Percentiles rank a stretch among this genome's conserved stretches.
phyloP scores from a whole-genome alignment of 2,797 vertebrate genomes.

The Halcyon leucocephala region DNA sequence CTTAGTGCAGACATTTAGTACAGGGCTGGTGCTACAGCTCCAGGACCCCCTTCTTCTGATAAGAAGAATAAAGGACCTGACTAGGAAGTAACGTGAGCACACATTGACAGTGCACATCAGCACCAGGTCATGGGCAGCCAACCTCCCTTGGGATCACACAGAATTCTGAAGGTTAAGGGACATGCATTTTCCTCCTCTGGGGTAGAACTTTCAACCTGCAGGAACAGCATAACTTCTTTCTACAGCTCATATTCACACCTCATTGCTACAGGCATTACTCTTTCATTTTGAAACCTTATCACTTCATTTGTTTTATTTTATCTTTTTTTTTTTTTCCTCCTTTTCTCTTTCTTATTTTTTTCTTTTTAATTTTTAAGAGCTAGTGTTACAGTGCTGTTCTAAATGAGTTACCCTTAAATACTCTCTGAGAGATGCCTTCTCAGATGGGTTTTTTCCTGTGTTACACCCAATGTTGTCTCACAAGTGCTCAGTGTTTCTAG shows the following conservation, averaged over 20 bases:
- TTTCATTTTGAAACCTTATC: neutral
- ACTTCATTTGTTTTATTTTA: neutral
- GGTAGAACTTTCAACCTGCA: neutral
- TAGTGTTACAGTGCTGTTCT: neutral
- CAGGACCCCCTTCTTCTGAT: neutral
- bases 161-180: neutral
- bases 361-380: neutral
- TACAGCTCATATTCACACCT: neutral
- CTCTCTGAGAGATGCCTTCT: neutral
- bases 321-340: neutral
- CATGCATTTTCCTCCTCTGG: neutral
- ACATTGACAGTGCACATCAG: neutral
- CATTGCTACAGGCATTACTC: neutral
- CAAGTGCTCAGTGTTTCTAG: neutral
- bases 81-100: neutral
- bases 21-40: neutral
- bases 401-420: neutral
- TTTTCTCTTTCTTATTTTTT: too few species aligned
- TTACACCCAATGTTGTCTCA: neutral
- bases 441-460: neutral
- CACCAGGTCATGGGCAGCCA: fast-evolving
- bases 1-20: neutral
- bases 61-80: neutral
- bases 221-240: neutral
- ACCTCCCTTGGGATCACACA: neutral